Evolutionary conservation across 2,888 invertebrate species (phyloP), one percentile per base, ranked within the genome.

Genomic region (Drosophila rellima): DNA sequence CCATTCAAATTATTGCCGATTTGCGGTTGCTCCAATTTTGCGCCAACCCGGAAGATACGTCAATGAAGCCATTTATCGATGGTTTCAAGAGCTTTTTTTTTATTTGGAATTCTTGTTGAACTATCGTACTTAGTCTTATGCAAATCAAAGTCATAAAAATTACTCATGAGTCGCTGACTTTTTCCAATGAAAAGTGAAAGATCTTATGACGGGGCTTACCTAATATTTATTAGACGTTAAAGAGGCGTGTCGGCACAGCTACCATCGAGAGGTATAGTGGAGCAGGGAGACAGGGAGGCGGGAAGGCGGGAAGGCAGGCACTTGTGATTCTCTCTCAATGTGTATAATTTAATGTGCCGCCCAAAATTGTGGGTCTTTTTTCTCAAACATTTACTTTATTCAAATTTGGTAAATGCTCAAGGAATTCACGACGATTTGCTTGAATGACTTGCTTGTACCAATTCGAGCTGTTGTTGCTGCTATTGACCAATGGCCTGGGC

Each of bases 401-500:
- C 51, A 89, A 74, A 62, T 82, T 71, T 37, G 90, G 84, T 56
- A 90, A 65, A 74, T 80, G 78, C 62, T 80, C 60, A 51, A 91
- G 82, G 77, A 90, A 90, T 57, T 90, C 80, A 59, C 85, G 88
- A 67, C 90, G 90, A 71, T 88, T 84, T 45, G 89, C 82, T 40
- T 82, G 73, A 63, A 90, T 88, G 63, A 90, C 76, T 74, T 73
- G 70, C 64, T 86, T 73, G 64, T 90, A 90, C 90, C 90, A 90
- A 51, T 67, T 71, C 40, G 23, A 47, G 44, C 50, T 45, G 40
- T 56, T 60, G 48, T 39, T 47, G 13, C 48, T 47, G 26, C 15
- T 29, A 20, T 63, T 69, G 51, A 52, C 70, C 67, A 82, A 64
- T 51, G 89, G 82, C 52, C 40, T 72, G 37, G 88, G 89, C 39